phyloP scores from a whole-genome alignment of 2,888 invertebrate genomes.

The Philaethria dido region DNA sequence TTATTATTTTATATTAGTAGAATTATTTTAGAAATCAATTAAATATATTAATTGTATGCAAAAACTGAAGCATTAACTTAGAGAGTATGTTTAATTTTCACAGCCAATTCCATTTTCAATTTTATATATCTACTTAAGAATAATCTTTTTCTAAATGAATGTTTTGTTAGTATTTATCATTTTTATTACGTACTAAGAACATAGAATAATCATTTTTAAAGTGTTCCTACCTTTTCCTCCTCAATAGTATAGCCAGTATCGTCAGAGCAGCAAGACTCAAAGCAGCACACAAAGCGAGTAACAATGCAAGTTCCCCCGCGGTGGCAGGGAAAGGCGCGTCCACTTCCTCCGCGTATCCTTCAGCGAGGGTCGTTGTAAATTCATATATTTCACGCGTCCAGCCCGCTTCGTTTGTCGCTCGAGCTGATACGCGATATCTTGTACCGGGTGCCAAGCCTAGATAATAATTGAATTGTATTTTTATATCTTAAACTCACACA shows the following conservation, averaged over 20 bases:
- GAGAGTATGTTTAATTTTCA: too few relatives aligned
- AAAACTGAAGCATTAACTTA: too few relatives aligned
- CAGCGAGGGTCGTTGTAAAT: slow-evolving; percentile 82
- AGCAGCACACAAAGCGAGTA: slow-evolving; percentile 82
- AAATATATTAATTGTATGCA: too few relatives aligned
- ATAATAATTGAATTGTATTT: not conserved
- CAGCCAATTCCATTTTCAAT: too few relatives aligned
- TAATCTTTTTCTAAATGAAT: too few relatives aligned
- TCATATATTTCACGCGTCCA: slow-evolving; percentile 85
- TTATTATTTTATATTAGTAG: too few relatives aligned
- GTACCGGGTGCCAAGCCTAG: slow-evolving; percentile 81
- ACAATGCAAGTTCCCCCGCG: slow-evolving; percentile 73
- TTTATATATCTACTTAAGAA: too few relatives aligned
- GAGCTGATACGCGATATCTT: slow-evolving; percentile 84
- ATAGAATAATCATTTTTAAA: not conserved
- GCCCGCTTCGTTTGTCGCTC: slow-evolving; percentile 85
- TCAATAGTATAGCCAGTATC: slow-evolving; percentile 83
- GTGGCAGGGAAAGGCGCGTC: slow-evolving; percentile 78
- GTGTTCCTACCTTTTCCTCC: slow-evolving; percentile 71
- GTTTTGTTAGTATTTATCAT: too few relatives aligned
- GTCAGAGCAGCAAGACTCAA: slow-evolving; percentile 82
- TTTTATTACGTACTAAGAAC: not conserved
- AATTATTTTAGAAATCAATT: too few relatives aligned
- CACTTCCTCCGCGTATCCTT: slow-evolving; percentile 79
- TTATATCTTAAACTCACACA: not conserved